These are phyloP conservation scores for Yponomeuta malinellus DNA, from an alignment of 2,888 invertebrate genomes.

Conservation along the genomic window DNA sequence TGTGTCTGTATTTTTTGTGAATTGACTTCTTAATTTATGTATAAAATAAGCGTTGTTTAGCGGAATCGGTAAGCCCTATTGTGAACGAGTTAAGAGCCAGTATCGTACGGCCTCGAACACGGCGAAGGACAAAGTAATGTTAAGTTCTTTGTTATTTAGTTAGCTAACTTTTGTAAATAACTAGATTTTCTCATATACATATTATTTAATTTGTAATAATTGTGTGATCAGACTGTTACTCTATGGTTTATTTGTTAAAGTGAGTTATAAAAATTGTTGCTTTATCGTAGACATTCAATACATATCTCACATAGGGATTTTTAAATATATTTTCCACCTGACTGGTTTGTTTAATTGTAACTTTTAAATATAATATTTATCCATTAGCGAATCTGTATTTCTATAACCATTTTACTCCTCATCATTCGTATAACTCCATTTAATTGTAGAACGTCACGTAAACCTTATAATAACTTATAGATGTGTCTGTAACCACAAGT, in stretches of 20 bases:
- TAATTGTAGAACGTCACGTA: conserved; percentile 36
- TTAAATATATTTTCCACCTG: conserved; percentile 31
- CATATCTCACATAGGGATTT: conserved; percentile 60
- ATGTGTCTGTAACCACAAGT: conserved; percentile 65
- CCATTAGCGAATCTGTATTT: conserved; percentile 38
- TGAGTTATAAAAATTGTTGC: conserved; percentile 53
- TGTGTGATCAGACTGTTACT: conserved; percentile 74
- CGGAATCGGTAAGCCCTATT: neutral
- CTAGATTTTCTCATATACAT: conserved; percentile 62
- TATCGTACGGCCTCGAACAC: conserved; percentile 1
- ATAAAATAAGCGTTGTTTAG: neutral
- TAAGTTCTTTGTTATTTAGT: conserved; percentile 74
- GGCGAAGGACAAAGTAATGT: conserved; percentile 56
- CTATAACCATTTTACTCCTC: conserved; percentile 42
- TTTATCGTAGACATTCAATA: conserved; percentile 58
- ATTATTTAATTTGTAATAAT: conserved; percentile 74
- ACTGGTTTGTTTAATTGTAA: conserved; percentile 44
- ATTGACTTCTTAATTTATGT: conserved; percentile 4
- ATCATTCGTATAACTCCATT: conserved; percentile 42
- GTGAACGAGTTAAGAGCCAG: neutral
- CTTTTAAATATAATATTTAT: conserved; percentile 24
- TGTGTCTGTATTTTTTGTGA: neutral
- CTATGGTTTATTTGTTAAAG: conserved; percentile 73
- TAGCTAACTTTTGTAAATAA: conserved; percentile 75
- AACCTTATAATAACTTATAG: conserved; percentile 29